Conservation (phyloP, 2,113 vertebrate species). For the Chamaetylas fuelleborni region DNA sequence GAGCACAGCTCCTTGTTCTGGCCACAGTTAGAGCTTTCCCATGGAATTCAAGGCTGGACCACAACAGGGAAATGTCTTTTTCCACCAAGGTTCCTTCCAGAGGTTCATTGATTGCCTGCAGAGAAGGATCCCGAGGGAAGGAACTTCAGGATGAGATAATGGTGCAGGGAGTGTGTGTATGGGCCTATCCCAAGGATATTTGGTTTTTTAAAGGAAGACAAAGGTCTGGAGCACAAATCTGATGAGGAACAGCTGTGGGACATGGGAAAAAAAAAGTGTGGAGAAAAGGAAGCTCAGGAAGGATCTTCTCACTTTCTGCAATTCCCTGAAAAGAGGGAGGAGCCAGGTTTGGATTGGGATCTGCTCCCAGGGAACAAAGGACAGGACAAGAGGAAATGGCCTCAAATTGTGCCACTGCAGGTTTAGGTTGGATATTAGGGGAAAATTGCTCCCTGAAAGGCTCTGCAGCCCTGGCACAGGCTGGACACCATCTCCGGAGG, state of each 20-base stretch:
- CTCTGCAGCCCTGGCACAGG: neutral
- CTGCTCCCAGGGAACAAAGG: neutral
- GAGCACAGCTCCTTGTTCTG: neutral
- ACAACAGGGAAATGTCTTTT: fast-evolving
- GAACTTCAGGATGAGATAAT: neutral
- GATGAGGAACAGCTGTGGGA: neutral
- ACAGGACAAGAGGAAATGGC: neutral
- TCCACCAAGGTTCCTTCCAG: neutral
- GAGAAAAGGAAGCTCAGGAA: neutral
- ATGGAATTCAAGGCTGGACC: neutral
- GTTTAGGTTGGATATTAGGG: neutral
- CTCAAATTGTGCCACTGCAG: neutral
- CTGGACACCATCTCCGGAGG: neutral
- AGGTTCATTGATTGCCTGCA: neutral
- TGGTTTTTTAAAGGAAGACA: neutral
- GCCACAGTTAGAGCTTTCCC: neutral
- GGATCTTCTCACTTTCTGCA: neutral
- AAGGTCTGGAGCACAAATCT: neutral
- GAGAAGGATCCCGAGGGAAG: neutral
- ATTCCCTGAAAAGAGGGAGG: neutral
- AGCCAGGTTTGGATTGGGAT: neutral
- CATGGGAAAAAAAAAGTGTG: neutral
- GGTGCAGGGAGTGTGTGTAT: neutral
- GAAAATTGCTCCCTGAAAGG: neutral
- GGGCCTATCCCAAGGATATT: neutral